A percentile compares a stretch with the other conserved stretches of the same genome.
phyloP scores from a whole-genome alignment of 2,113 vertebrate species.

The Pangasianodon gigas region DNA sequence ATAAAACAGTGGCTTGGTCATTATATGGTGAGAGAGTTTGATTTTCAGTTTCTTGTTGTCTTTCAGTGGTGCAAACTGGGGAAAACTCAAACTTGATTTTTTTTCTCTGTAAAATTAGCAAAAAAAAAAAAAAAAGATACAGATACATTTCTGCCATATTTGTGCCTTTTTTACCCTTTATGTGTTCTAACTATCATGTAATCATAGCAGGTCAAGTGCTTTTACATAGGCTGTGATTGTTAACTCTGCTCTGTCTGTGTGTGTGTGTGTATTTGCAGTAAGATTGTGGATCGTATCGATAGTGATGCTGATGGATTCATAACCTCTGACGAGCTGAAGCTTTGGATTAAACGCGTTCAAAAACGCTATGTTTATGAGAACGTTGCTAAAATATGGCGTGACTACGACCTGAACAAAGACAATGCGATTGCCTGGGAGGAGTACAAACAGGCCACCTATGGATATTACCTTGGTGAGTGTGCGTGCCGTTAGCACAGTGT shows the following conservation, averaged over 20 bases:
- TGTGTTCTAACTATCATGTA: not conserved
- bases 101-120: not conserved
- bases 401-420: slow-evolving; percentile 95
- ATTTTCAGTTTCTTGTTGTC: not conserved
- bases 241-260: not conserved
- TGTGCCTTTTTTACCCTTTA: not conserved
- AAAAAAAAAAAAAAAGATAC: not conserved
- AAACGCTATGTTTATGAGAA: slow-evolving; percentile 97
- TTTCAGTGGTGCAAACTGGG: not conserved
- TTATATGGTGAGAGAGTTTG: not conserved
- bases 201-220: not conserved
- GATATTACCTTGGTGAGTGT: slow-evolving; percentile 90
- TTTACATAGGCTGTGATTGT: not conserved
- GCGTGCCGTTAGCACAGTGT: not conserved
- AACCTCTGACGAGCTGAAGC: slow-evolving; percentile 86
- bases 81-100: not conserved
- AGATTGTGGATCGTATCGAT: slow-evolving; percentile 93
- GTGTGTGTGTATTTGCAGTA: slow-evolving; percentile 70
- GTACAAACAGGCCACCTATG: slow-evolving; percentile 95
- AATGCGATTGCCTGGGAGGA: slow-evolving; percentile 96
- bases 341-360: slow-evolving; percentile 96
- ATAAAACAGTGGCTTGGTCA: not conserved
- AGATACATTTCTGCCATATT: not conserved
- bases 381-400: slow-evolving; percentile 93
- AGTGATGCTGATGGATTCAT: slow-evolving; percentile 81